Evolutionary conservation across 2,888 invertebrate genomes (phyloP).

Genomic region (Syritta pipiens): DNA sequence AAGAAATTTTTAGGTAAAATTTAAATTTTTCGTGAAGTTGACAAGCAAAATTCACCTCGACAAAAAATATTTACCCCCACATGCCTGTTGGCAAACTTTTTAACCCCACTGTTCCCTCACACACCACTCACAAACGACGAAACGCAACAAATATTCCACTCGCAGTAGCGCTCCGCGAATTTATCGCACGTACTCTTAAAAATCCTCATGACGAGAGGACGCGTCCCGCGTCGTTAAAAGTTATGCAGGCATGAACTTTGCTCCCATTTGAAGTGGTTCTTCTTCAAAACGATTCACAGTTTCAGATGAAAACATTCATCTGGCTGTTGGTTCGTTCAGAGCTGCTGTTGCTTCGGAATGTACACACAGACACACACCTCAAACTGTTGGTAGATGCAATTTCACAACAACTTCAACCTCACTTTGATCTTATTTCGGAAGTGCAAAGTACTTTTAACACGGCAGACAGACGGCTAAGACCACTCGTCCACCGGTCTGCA

Average conservation of each 20-base stretch:
- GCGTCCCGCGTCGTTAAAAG: constrained; percentile 47
- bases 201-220: constrained; percentile 55
- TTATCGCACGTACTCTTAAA: constrained; percentile 14
- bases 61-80: not conserved
- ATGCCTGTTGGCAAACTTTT: constrained; percentile 12
- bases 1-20: no score
- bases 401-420: constrained; percentile 35
- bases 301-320: constrained; percentile 39
- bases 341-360: no score
- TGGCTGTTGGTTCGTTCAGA: not conserved
- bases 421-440: constrained; percentile 68
- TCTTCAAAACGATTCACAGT: constrained; percentile 40
- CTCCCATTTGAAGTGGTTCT: constrained; percentile 66
- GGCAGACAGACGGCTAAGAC: not conserved
- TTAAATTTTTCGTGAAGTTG: no score
- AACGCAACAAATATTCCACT: constrained; percentile 17
- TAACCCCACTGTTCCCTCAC: constrained; percentile 13
- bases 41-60: no score
- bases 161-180: constrained; percentile 49
- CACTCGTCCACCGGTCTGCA: constrained; percentile 14
- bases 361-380: not conserved
- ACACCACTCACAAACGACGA: not conserved
- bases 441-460: constrained; percentile 58
- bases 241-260: constrained; percentile 66
- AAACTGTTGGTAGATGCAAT: constrained; percentile 2